Conservation (phyloP, 2,888 invertebrate genomes). For the Slavum lentiscoides region DNA sequence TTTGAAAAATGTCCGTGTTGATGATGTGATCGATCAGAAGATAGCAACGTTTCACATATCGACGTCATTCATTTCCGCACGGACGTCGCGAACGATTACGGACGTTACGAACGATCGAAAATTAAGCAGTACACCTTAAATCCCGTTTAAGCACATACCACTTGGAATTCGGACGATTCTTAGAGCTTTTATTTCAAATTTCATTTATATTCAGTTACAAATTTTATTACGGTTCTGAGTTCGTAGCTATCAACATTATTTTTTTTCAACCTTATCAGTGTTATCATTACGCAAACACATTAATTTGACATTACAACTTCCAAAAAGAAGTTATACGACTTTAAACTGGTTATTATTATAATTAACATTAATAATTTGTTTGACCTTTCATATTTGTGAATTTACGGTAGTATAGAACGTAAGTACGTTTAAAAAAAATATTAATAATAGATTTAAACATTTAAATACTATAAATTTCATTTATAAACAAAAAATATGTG, state of each 20-base stretch:
- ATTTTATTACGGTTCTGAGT: conserved; percentile 9
- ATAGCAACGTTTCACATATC: conserved; percentile 41
- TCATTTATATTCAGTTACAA: too few species aligned
- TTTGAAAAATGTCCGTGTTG: conserved; percentile 49
- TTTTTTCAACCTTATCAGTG: neutral
- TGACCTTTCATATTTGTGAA: too few species aligned
- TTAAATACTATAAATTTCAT: too few species aligned
- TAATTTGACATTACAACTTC: neutral
- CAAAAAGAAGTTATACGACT: too few species aligned
- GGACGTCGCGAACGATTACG: neutral
- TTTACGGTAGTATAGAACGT: too few species aligned
- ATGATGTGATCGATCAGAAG: conserved; percentile 48
- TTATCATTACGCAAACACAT: neutral
- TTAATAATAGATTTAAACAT: too few species aligned
- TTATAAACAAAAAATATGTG: too few species aligned
- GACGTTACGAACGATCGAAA: neutral
- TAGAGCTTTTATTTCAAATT: neutral
- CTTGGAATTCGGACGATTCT: neutral
- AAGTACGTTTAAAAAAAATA: too few species aligned
- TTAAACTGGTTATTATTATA: too few species aligned
- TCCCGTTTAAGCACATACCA: neutral
- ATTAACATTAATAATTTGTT: too few species aligned
- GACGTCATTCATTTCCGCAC: conserved; percentile 29
- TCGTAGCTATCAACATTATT: neutral
- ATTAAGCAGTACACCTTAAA: neutral